Base-by-base conservation (phyloP, 2,888 invertebrate species). In the Palloptera scutellata region DNA sequence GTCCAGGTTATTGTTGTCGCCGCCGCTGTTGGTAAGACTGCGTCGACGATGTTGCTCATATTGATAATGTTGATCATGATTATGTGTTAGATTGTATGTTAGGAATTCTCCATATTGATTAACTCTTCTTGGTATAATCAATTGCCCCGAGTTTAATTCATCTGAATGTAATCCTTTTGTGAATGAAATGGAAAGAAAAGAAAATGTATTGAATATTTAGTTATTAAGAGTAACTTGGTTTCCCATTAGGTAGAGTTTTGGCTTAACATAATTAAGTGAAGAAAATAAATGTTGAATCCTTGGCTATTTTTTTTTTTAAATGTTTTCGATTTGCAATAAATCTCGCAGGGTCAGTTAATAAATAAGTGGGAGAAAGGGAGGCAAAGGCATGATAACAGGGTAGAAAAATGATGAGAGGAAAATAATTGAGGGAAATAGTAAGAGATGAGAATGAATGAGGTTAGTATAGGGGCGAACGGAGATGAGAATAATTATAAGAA, bases 111-210 rank as follows among this genome's bases (percentile, higher is more conserved):
- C 85, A 67, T 79, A 70, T 63, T 73, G 66, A 68, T 81, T 79
- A 9, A 85, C 84, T 69, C 82, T 83, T 40, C 77, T 77, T 19
- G 85, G 85, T 74, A 83, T 77, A 19, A 83, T 76, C 70, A 85
- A 73, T 71, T 81, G 74, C 17, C 81, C 84, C 70, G 80, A 76
- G 57, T 71, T 70, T 68, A 85, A 75, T 72, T 82, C 79, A 61
- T 81, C 78, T 63, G 85, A 80, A 74, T 82, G 83, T 64, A 81
- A 74, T 40, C 85, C 85, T 79, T 72, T 0, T 75, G 42, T 13
- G 20, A 57, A 42, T 62, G 53, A 52, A 6, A 40, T 30, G 15
- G n/a, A 57, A 10, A 11, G 19, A 60, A 60, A 6, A 30, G 6
- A 30, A 30, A 30, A 30, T 6, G 30, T 30, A 4, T 30, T 30